Percentiles rank a stretch among this genome's conserved stretches.
These are phyloP conservation scores for Hololepta plana DNA, from an alignment of 2,888 invertebrate species.

Conservation along the genomic window DNA sequence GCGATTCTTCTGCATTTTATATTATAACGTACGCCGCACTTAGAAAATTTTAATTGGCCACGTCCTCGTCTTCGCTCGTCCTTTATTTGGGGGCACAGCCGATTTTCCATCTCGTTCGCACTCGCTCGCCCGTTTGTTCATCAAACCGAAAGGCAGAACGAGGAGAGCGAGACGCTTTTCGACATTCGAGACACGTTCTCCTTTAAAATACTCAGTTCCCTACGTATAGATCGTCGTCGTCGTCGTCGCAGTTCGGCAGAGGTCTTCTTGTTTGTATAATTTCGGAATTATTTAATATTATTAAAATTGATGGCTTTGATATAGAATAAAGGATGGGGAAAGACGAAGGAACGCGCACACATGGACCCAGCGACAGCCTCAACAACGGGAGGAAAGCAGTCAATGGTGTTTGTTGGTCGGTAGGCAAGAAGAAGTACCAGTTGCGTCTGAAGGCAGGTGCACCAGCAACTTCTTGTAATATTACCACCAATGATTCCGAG, in stretches of 20 bases:
- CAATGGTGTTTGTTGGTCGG: too few species aligned
- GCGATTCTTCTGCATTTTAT: slow-evolving; percentile 13
- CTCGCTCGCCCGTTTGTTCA: too few species aligned
- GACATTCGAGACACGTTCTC: slow-evolving; percentile 16
- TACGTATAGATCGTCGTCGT: slow-evolving; percentile 22
- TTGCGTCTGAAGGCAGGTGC: slow-evolving; percentile 19
- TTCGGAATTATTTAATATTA: slow-evolving; percentile 27
- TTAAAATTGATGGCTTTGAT: slow-evolving; percentile 26
- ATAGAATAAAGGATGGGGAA: too few species aligned
- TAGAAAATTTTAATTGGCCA: slow-evolving; percentile 29
- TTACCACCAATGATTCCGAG: too few species aligned
- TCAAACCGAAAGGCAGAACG: too few species aligned
- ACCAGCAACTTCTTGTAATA: too few species aligned
- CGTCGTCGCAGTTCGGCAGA: slow-evolving; percentile 14
- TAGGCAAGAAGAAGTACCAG: too few species aligned
- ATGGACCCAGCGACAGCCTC: slow-evolving; percentile 16
- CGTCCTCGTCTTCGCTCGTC: slow-evolving; percentile 22
- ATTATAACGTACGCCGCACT: slow-evolving; percentile 24
- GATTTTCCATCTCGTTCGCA: slow-evolving; percentile 13
- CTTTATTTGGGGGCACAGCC: slow-evolving; percentile 26
- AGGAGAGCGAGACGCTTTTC: slow-evolving; percentile 3
- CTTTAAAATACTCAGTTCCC: slow-evolving; percentile 19
- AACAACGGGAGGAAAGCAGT: too few species aligned
- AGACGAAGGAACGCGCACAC: too few species aligned
- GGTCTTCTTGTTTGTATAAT: too few species aligned